Evolutionary conservation across 2,113 vertebrate species (phyloP).

Genomic region (Cygnus atratus): DNA sequence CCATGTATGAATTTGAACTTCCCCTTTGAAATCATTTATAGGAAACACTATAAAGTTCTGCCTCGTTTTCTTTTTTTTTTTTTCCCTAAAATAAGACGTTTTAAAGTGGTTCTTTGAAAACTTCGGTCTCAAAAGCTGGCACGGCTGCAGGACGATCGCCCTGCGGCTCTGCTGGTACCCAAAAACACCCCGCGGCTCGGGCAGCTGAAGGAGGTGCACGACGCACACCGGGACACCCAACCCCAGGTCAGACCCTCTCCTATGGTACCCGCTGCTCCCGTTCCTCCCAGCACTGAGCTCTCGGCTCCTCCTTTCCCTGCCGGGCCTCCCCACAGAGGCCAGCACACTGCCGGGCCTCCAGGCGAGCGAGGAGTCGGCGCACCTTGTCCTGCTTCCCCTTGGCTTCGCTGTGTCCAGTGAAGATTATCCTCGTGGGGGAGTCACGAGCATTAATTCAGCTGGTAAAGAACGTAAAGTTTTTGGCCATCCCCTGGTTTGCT

Average conservation of each 20-base stretch:
- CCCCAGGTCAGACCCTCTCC: neutral
- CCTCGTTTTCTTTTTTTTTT: slow-evolving; percentile 26
- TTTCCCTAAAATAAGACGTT: neutral
- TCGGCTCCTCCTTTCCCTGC: neutral
- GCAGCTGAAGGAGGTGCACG: neutral
- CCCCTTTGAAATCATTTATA: slow-evolving; percentile 81
- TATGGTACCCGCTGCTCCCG: neutral
- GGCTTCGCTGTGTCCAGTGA: neutral
- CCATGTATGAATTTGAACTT: slow-evolving; percentile 71
- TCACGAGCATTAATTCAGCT: neutral
- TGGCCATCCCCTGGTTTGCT: neutral
- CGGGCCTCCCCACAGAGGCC: neutral
- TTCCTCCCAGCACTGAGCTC: neutral
- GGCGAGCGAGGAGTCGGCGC: neutral
- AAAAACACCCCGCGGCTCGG: neutral
- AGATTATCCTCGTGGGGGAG: slow-evolving; percentile 21
- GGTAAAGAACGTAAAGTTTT: neutral
- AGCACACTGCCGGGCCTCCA: neutral
- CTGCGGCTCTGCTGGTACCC: neutral
- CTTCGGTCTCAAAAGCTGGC: neutral
- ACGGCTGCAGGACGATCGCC: fast-evolving
- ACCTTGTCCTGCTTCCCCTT: neutral
- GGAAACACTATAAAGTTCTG: slow-evolving; percentile 79
- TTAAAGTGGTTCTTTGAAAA: slow-evolving; percentile 12
- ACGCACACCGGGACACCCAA: neutral